Evolutionary conservation across 2,888 invertebrate genomes (phyloP), one percentile per base, ranked within the genome.

Genomic region (Uloborus plumipes): DNA sequence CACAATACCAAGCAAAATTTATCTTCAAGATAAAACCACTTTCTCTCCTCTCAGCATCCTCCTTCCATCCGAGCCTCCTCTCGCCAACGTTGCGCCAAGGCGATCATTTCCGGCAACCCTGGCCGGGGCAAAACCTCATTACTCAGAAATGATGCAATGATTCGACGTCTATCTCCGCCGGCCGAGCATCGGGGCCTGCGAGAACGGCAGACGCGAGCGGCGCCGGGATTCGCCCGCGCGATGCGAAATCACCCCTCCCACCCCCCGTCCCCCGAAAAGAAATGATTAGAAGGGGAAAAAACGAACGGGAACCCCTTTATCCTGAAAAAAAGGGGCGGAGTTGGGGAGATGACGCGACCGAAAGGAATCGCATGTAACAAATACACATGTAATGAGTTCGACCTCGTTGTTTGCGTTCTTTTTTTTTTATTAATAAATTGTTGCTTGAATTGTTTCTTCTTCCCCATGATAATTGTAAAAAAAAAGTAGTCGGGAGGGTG

Each of bases 121-220:
- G 22, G 4, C 4, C 47, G 55, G 59, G 73, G 69, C 61, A 70
- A 81, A 74, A 58, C 74, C 69, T 64, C 73, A 74, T 81, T 81
- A 81, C 73, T 81, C 80, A 81, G 69, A 39, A 39, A 74, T 81
- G 80, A 74, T 74, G 80, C 80, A 81, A 81, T 64, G 80, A 74
- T 74, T 74, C 80, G 69, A 64, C 69, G 80, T 74, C 69, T 64
- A 74, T 72, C 78, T 76, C 65, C 51, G 53, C 49, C 26, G 66
- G 26, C 59, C 26, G 39, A 73, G 14, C 51, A 73, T 31, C 61
- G 62, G 39, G 26, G 69, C 47, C 22, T 55, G 39, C 65, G 78
- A 47, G 49, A 49, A 66, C 51, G 20, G 55, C 55, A 55, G 55
- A 55, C 55, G 55, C 55, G n/a, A 18, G 20, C 55, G 77, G 79